These are phyloP conservation scores for Apodemia zela DNA, from an alignment of 2,888 invertebrate genomes.

Conservation along the genomic window DNA sequence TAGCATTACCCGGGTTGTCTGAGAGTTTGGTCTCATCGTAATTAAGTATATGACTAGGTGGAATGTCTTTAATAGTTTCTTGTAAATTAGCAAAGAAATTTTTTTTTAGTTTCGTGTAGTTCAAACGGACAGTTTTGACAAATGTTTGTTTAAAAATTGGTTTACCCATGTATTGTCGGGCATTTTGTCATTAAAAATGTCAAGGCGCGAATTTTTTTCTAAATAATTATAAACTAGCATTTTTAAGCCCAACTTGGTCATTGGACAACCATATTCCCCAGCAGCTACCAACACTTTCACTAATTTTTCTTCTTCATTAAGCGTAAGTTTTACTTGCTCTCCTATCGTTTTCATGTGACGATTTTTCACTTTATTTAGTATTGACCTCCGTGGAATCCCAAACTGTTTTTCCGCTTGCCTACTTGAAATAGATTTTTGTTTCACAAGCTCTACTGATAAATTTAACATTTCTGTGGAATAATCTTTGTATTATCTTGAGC, in stretches of 20 bases:
- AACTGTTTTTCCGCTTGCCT: conserved; percentile 20
- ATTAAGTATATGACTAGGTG: too few relatives aligned
- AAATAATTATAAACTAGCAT: too few relatives aligned
- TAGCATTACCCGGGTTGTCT: too few relatives aligned
- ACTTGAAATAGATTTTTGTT: conserved; percentile 17
- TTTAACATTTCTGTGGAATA: conserved; percentile 18
- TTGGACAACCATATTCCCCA: conserved; percentile 25
- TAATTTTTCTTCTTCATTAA: conserved; percentile 29
- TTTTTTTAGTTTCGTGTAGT: conserved; percentile 22
- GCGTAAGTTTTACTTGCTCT: conserved; percentile 19
- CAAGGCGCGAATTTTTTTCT: conserved; percentile 17
- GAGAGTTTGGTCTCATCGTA: too few relatives aligned
- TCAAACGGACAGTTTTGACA: conserved; percentile 8
- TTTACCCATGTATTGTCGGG: conserved; percentile 21
- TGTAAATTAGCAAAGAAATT: conserved; percentile 12
- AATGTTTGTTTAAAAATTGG: conserved; percentile 20
- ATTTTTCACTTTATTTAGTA: conserved; percentile 30
- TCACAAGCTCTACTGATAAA: not conserved
- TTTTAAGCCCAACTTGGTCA: conserved; percentile 7
- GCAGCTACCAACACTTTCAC: conserved; percentile 27
- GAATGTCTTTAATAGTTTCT: too few relatives aligned
- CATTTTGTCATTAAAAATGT: conserved; percentile 21
- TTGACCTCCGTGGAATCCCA: conserved; percentile 31
- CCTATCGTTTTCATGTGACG: conserved; percentile 25
- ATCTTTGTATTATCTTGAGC: conserved; percentile 16